Evolutionary conservation across 2,888 invertebrate genomes (phyloP), one percentile per base, ranked within the genome.

Genomic region (Monopis laevigella): DNA sequence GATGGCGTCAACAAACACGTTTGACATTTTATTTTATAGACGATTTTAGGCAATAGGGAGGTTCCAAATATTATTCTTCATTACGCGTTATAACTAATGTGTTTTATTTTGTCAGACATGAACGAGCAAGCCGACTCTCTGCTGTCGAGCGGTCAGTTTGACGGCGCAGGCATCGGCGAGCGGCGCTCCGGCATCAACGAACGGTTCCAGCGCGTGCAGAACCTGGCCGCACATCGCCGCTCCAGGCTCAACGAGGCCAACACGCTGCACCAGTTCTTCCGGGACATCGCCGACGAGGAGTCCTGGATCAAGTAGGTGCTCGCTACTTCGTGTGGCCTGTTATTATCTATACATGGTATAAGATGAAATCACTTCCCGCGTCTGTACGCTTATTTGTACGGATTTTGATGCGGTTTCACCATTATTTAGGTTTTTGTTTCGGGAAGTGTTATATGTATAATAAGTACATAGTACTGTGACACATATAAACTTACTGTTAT

Each of bases 231-330:
- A 32, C 93, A 96, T 61, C 86, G 98, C 35, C 93, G 96, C 59
- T 92, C 93, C 6, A 84, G 96, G 21, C 84, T 99, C 44, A 93
- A 95, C 69, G 98, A 99, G 74, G 98, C 98, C 29, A 93, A 97
- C 65, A 98, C 97, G 4, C 85, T 99, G 62, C 98, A 99, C 72
- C 98, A 99, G 80, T 99, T 99, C 90, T 96, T 98, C 87, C 84
- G 98, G 41, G 98, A 99, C 65, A 97, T 99, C 65, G 98, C 98
- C 48, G 98, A 99, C 63, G 98, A 99, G 78, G 98, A 99, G 75
- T 96, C 96, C 5, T 99, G 98, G 98, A 98, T 99, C 68, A 98
- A 97, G 89, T 89, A 46, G 52, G 66, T 59, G n/a, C n/a, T n/a
- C n/a, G n/a, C n/a, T n/a, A n/a, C n/a, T n/a, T n/a, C n/a, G n/a